phyloP scores from a whole-genome alignment of 2,888 invertebrate genomes.

The Cynaeus angustus region DNA sequence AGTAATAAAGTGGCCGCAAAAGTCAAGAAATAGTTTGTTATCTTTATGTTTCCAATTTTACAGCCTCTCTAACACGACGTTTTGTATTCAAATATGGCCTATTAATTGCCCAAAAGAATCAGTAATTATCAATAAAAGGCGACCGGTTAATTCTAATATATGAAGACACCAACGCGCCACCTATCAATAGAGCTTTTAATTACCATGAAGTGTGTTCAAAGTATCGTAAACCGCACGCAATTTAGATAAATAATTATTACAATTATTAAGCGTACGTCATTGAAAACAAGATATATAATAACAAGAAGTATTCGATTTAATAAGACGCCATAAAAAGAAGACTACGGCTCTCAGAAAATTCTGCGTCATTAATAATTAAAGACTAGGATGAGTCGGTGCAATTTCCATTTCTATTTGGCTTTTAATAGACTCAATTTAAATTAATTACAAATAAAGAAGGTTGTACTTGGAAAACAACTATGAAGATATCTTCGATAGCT shows the following conservation, averaged over 20 bases:
- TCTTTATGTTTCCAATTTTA: conserved; percentile 30
- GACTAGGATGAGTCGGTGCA: conserved; percentile 53
- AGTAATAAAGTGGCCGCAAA: conserved; percentile 19
- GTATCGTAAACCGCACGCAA: conserved; percentile 43
- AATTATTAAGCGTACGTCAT: conserved; percentile 41
- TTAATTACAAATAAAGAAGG: conserved; percentile 59
- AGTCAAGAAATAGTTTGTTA: conserved; percentile 24
- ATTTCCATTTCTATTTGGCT: conserved; percentile 57
- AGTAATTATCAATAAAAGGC: conserved; percentile 34
- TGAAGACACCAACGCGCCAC: conserved; percentile 21
- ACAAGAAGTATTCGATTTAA: conserved; percentile 28
- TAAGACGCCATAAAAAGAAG: conserved; percentile 26
- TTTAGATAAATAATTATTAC: conserved; percentile 42
- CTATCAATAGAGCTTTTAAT: conserved; percentile 29
- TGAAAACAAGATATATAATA: conserved; percentile 37
- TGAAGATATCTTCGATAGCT: conserved; percentile 55
- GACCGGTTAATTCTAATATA: conserved; percentile 24
- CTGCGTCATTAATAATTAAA: conserved; percentile 51
- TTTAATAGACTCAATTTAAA: conserved; percentile 58
- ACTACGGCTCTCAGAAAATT: conserved; percentile 16
- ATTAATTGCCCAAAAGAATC: conserved; percentile 41
- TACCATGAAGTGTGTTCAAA: conserved; percentile 21
- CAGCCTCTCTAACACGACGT: conserved; percentile 29
- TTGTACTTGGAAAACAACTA: conserved; percentile 55
- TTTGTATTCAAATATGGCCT: conserved; percentile 18